These are phyloP conservation scores for Trialeurodes vaporariorum DNA, from an alignment of 1,140 invertebrate species.

Conservation along the genomic window DNA sequence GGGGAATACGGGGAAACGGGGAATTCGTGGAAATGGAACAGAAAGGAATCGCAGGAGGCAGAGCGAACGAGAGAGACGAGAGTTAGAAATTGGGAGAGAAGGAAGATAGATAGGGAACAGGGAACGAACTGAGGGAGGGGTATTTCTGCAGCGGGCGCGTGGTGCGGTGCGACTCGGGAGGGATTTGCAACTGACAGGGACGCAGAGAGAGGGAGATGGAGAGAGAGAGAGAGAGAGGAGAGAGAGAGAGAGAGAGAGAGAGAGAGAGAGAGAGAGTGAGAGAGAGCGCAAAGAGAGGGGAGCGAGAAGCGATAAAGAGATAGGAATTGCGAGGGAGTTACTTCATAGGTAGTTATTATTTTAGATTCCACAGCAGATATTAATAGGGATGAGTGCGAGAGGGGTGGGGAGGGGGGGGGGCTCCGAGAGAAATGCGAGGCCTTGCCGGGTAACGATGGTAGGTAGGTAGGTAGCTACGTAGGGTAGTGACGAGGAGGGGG, in stretches of 20 bases:
- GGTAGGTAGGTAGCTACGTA: slow-evolving; percentile 5
- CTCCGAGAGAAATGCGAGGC: slow-evolving; percentile 7
- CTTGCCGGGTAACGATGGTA: no score
- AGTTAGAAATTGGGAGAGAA: no score
- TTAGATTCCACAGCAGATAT: neutral
- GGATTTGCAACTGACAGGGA: no score
- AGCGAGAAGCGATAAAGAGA: neutral
- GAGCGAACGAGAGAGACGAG: no score
- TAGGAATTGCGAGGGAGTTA: neutral
- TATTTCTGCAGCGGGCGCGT: no score
- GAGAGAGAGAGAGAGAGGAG: slow-evolving; percentile 20
- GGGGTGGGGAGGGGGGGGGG: neutral
- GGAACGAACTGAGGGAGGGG: no score
- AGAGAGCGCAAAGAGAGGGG: neutral
- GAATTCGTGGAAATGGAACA: no score
- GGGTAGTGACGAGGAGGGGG: slow-evolving; percentile 6
- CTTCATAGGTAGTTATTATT: slow-evolving; percentile 1
- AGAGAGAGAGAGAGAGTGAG: slow-evolving; percentile 3
- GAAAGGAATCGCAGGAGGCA: no score
- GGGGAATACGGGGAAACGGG: no score
- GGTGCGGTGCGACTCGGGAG: no score
- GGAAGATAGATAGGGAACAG: no score
- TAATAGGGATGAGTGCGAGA: slow-evolving; percentile 5
- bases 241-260: slow-evolving; percentile 1
- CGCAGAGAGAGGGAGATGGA: slow-evolving; percentile 12